Evolutionary conservation across 2,113 vertebrate species (phyloP).

Genomic region (Scomber japonicus): DNA sequence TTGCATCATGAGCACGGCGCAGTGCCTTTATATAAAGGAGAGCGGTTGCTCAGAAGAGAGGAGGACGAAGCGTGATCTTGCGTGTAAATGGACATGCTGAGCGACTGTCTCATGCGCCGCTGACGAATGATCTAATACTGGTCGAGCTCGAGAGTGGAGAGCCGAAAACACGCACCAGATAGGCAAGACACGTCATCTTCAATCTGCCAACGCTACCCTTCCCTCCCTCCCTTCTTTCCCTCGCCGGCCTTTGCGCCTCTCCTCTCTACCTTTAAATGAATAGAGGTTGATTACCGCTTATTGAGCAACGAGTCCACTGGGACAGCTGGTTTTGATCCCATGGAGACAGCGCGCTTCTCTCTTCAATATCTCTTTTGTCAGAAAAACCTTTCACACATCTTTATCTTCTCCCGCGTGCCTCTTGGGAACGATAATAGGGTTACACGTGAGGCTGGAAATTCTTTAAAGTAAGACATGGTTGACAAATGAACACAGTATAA

Average conservation of each 20-base stretch:
- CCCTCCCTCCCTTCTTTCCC: background rate
- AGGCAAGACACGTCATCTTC: conserved; percentile 29
- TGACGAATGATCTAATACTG: conserved; percentile 45
- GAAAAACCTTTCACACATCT: conserved; percentile 23
- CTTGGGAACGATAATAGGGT: background rate
- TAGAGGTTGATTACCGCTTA: conserved; percentile 60
- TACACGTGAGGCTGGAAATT: background rate
- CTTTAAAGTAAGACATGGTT: conserved; percentile 12
- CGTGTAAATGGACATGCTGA: conserved; percentile 61
- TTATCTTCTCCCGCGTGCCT: conserved; percentile 15
- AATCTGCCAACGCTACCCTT: background rate
- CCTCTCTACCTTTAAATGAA: conserved; percentile 37
- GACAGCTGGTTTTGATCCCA: conserved; percentile 57
- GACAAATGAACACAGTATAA: background rate
- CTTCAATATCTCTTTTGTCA: conserved; percentile 6
- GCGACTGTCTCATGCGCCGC: conserved; percentile 52
- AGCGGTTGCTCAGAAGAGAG: conserved; percentile 24
- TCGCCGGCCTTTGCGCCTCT: background rate
- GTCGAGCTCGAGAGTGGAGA: conserved; percentile 10
- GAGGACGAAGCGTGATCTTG: conserved; percentile 37
- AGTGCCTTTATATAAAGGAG: conserved; percentile 42
- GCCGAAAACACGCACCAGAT: background rate
- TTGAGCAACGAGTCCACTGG: conserved; percentile 48
- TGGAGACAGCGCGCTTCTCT: conserved; percentile 30
- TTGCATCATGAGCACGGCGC: conserved; percentile 80